phyloP scores from a whole-genome alignment of 2,797 vertebrate genomes.

The Gambusia yucatana region DNA sequence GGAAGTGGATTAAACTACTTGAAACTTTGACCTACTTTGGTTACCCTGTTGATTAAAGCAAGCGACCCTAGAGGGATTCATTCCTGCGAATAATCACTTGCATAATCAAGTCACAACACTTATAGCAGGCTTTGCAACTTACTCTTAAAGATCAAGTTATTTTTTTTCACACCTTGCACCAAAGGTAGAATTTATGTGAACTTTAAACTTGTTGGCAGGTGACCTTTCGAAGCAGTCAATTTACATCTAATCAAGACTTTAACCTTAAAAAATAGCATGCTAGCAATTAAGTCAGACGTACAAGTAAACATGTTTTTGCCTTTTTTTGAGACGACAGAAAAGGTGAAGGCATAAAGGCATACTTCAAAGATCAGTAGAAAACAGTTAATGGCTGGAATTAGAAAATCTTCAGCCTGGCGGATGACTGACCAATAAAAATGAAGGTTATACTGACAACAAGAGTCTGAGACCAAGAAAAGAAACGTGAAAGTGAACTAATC shows the following conservation, averaged over 20 bases:
- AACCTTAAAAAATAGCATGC: conserved; percentile 6
- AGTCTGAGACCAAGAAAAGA: neutral
- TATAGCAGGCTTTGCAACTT: neutral
- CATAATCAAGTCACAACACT: conserved; percentile 15
- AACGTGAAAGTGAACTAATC: neutral
- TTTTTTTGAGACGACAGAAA: neutral
- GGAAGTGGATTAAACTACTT: conserved; percentile 24
- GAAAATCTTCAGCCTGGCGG: neutral
- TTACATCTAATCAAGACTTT: conserved; percentile 13
- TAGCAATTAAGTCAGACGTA: conserved; percentile 10
- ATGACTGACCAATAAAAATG: neutral
- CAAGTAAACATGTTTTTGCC: conserved; percentile 21
- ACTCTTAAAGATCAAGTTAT: conserved; percentile 11
- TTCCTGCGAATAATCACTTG: conserved; percentile 23
- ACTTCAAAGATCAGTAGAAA: neutral
- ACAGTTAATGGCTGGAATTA: neutral
- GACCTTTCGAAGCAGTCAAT: conserved; percentile 15
- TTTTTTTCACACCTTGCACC: conserved; percentile 17
- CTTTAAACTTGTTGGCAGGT: conserved; percentile 9
- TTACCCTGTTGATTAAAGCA: conserved; percentile 30
- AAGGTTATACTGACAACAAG: neutral
- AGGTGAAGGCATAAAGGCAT: neutral
- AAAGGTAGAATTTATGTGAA: conserved; percentile 7
- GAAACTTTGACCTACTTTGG: conserved; percentile 32
- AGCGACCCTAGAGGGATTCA: conserved; percentile 13